Percentiles rank a stretch among this genome's conserved stretches.
Evolutionary conservation across 2,888 invertebrate genomes (phyloP).

Genomic region (Mactromeris polynyma): DNA sequence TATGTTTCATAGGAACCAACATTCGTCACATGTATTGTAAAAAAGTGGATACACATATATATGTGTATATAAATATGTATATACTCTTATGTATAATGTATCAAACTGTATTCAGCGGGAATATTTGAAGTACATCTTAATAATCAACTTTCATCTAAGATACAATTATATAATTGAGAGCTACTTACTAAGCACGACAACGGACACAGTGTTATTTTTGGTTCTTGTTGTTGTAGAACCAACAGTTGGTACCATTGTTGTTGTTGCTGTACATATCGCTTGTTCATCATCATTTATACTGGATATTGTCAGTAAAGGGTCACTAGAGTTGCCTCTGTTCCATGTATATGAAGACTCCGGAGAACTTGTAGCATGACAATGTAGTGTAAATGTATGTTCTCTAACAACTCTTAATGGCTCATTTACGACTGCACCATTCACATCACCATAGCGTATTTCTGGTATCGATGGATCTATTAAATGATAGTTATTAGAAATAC

Average conservation of each 20-base stretch:
- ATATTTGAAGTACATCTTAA: too few species aligned
- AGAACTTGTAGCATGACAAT: background rate
- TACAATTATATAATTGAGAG: background rate
- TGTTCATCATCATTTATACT: background rate
- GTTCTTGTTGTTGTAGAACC: background rate
- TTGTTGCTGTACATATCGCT: background rate
- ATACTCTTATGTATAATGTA: too few species aligned
- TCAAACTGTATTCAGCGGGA: too few species aligned
- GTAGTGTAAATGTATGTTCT: background rate
- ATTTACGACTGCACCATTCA: background rate
- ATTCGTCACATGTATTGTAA: too few species aligned
- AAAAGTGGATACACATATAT: too few species aligned
- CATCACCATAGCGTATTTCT: background rate
- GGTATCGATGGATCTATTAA: background rate
- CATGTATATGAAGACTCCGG: background rate
- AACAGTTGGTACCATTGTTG: background rate
- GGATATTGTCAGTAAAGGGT: background rate
- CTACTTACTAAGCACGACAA: background rate
- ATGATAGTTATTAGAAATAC: background rate
- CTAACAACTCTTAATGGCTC: background rate
- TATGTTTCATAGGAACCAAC: too few species aligned
- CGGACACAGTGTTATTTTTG: background rate
- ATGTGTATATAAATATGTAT: too few species aligned
- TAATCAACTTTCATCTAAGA: too few species aligned
- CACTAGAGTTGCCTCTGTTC: background rate